A percentile compares a stretch with the other conserved stretches of the same genome.
Evolutionary conservation across 2,113 vertebrate species (phyloP).

Genomic region (Struthidea cinerea): DNA sequence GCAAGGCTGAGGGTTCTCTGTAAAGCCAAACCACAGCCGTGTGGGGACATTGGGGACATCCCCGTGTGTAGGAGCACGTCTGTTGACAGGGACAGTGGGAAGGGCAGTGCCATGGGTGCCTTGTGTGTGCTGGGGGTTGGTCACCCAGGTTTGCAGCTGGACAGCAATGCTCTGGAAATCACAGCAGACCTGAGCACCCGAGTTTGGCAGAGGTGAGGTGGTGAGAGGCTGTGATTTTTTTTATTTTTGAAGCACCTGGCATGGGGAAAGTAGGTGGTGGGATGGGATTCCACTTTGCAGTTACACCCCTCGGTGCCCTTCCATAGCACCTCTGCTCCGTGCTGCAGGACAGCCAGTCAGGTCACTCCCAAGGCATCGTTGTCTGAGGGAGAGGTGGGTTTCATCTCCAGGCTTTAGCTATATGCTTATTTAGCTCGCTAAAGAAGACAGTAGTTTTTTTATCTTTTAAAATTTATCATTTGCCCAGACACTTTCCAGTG

Average conservation of each 20-base stretch:
- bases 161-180: background rate
- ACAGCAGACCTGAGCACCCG: background rate
- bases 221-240: background rate
- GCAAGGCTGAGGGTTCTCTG: background rate
- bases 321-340: fast-evolving
- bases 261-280: background rate
- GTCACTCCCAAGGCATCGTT: fast-evolving
- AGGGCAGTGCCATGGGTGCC: background rate
- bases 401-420: background rate
- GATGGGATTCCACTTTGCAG: background rate
- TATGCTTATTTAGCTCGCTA: background rate
- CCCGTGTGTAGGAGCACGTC: background rate
- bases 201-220: background rate
- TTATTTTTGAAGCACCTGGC: background rate
- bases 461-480: background rate
- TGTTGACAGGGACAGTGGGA: background rate
- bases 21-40: fast-evolving
- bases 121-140: background rate
- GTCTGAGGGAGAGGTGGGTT: background rate
- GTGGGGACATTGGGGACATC: background rate
- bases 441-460: fast-evolving
- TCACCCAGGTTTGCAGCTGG: background rate
- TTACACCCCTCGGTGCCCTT: background rate
- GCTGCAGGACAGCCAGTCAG: background rate
- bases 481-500: background rate